Conservation (phyloP, 2,113 vertebrate genomes). For the Sinocyclocheilus maitianheensis region DNA sequence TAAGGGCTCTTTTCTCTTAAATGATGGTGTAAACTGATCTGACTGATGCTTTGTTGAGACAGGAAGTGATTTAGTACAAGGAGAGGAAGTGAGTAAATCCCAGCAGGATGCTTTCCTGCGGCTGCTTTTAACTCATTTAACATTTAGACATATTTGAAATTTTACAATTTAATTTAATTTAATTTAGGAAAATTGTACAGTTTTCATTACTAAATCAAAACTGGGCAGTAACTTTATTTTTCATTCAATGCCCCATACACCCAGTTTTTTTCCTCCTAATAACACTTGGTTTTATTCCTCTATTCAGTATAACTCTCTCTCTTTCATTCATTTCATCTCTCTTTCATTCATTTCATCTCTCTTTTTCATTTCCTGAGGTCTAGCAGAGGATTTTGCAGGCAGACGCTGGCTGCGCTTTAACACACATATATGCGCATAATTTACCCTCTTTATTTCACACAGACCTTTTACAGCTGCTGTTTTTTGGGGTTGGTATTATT, state of each 20-base stretch:
- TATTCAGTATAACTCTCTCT: background rate
- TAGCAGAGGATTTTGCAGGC: conserved; percentile 45
- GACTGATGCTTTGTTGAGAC: conserved; percentile 47
- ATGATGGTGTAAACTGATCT: conserved; percentile 55
- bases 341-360: no score
- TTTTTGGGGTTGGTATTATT: conserved; percentile 21
- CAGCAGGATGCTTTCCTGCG: conserved; percentile 57
- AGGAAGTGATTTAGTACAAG: conserved; percentile 25
- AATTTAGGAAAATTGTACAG: background rate
- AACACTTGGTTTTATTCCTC: background rate
- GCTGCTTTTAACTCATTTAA: conserved; percentile 36
- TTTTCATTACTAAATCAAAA: no score
- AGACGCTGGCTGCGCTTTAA: conserved; percentile 19
- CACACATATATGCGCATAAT: conserved; percentile 28
- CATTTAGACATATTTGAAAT: background rate
- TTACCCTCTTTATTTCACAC: background rate
- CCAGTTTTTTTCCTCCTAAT: background rate
- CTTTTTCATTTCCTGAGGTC: conserved; percentile 62
- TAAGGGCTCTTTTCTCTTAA: conserved; percentile 53
- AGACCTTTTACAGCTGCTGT: background rate
- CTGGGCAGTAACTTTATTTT: background rate
- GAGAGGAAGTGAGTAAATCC: conserved; percentile 61
- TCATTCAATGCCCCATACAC: background rate
- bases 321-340: no score
- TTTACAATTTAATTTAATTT: background rate